Percentiles rank a stretch among this genome's conserved stretches.
Evolutionary conservation across 2,113 vertebrate genomes (phyloP).

Genomic region (Platysteira castanea): DNA sequence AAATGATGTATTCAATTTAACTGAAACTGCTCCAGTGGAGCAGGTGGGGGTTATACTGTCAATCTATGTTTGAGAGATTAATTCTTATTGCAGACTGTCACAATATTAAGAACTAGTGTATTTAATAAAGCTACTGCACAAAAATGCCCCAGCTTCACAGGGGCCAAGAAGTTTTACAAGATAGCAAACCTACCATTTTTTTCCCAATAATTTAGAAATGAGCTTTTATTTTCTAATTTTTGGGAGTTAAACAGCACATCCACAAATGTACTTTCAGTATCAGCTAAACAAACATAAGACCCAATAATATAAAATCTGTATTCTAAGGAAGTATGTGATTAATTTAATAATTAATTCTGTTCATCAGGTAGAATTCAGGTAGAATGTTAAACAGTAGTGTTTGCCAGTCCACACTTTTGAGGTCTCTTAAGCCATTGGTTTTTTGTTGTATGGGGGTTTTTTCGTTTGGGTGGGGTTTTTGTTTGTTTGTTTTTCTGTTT

Average conservation of each 20-base stretch:
- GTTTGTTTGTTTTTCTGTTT: background rate
- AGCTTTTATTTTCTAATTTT: background rate
- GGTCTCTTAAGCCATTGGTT: constrained; percentile 55
- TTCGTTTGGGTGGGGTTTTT: background rate
- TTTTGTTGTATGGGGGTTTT: background rate
- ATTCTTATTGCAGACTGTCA: constrained; percentile 43
- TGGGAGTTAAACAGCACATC: background rate
- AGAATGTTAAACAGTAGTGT: constrained; percentile 49
- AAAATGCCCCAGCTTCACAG: background rate
- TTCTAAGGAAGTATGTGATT: background rate
- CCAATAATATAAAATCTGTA: background rate
- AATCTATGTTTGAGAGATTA: constrained; percentile 23
- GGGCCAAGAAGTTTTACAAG: constrained; percentile 52
- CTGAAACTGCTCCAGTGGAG: constrained; percentile 8
- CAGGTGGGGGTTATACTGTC: background rate
- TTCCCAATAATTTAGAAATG: background rate
- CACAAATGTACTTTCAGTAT: background rate
- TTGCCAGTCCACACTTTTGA: constrained; percentile 67
- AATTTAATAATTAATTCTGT: background rate
- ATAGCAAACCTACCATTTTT: constrained; percentile 43
- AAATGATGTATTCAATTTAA: constrained; percentile 40
- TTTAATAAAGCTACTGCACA: constrained; percentile 52
- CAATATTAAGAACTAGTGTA: constrained; percentile 40
- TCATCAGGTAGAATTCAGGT: background rate
- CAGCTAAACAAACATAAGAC: background rate